Evolutionary conservation across 2,797 vertebrate species (phyloP).

Genomic region (Myiotriccus ornatus): DNA sequence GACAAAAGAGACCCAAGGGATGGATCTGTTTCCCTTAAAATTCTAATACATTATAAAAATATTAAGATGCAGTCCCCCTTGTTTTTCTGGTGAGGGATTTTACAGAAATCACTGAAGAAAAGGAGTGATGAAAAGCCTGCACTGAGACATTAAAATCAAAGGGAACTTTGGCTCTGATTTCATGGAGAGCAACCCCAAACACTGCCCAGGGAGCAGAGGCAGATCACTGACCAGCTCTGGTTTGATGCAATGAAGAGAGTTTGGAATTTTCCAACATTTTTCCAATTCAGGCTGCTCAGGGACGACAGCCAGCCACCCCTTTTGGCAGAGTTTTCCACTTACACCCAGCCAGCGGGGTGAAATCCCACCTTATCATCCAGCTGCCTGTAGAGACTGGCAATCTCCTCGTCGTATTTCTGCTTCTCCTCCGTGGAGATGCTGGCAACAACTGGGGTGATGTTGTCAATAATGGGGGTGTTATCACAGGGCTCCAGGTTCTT

Average conservation of each 20-base stretch:
- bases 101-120: background rate
- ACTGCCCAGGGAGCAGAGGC: background rate
- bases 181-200: background rate
- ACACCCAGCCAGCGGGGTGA: background rate
- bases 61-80: background rate
- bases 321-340: background rate
- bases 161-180: background rate
- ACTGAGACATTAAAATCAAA: background rate
- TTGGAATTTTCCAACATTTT: background rate
- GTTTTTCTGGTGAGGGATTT: background rate
- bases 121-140: background rate
- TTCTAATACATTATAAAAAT: background rate
- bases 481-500: conserved; percentile 83
- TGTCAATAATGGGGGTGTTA: conserved; percentile 85
- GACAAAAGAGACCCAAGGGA: background rate
- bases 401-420: conserved; percentile 84
- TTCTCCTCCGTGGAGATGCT: conserved; percentile 78
- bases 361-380: conserved; percentile 89
- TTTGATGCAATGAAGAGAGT: background rate
- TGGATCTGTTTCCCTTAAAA: background rate
- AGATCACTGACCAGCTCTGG: background rate
- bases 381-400: conserved; percentile 87
- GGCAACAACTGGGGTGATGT: conserved; percentile 71
- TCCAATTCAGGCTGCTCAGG: fast-evolving
- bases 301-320: background rate